phyloP scores from a whole-genome alignment of 1,140 invertebrate genomes.

The Zaprionus davidi region DNA sequence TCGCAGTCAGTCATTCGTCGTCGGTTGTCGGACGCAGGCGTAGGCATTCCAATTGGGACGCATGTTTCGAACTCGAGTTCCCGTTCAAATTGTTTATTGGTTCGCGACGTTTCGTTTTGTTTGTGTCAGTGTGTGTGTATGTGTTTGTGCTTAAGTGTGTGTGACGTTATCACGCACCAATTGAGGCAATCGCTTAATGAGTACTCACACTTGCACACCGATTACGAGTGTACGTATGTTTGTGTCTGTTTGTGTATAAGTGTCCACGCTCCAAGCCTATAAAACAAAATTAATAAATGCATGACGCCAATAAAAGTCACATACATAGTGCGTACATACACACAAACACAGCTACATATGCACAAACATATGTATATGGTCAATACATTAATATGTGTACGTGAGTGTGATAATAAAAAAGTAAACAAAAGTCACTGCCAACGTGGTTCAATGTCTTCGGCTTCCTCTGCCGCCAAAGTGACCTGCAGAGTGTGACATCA shows the following conservation, averaged over 20 bases:
- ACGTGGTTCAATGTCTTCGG: conserved; percentile 71
- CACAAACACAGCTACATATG: conserved; percentile 8
- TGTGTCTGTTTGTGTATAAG: conserved; percentile 36
- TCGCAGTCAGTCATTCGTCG: conserved; percentile 74
- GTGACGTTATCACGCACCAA: conserved; percentile 67
- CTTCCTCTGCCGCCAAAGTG: neutral
- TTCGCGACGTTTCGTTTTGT: conserved; percentile 39
- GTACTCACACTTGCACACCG: conserved; percentile 42
- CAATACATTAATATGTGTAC: neutral
- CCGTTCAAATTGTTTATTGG: conserved; percentile 60
- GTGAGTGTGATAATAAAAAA: conserved; percentile 67
- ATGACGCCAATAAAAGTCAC: conserved; percentile 58
- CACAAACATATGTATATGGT: conserved; percentile 16
- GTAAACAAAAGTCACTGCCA: conserved; percentile 76
- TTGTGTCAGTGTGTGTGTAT: conserved; percentile 12
- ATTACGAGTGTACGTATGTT: conserved; percentile 11
- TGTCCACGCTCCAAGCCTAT: conserved; percentile 36
- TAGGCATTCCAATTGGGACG: conserved; percentile 68
- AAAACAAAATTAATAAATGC: conserved; percentile 74
- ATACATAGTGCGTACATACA: conserved; percentile 14
- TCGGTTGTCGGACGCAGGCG: conserved; percentile 69
- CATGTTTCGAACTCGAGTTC: conserved; percentile 66
- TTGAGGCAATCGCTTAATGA: conserved; percentile 63
- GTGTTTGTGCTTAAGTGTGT: conserved; percentile 17
- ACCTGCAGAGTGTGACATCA: neutral